Evolutionary conservation across 2,888 invertebrate species (phyloP), one percentile per base, ranked within the genome.

Genomic region (Drosophila glabriapex): DNA sequence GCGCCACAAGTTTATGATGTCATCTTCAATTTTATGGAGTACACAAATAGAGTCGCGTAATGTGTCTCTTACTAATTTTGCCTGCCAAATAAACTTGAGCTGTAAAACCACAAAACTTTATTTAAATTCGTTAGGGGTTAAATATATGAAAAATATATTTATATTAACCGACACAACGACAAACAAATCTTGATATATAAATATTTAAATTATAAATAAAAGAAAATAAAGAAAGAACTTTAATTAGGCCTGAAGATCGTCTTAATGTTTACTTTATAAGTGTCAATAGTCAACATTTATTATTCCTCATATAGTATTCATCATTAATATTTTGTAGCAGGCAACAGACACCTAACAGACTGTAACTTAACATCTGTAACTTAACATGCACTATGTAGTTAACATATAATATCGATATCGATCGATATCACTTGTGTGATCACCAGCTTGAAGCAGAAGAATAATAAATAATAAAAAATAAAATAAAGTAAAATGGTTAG

Each of bases 41-140:
- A 80, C 67, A 90, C 86, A 85, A 85, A 85, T 83, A 85, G 85
- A 90, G 74, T 86, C 78, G 66, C 78, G 62, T 70, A 85, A 85
- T 83, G 88, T 67, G 70, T 69, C 68, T 68, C 67, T 70, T 74
- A 81, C 89, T 80, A 85, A 85, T 88, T 90, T 76, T 25, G 41
- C 33, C 58, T 25, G 58, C 22, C 10, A 16, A 31, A 58, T 43
- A 43, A 58, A 29, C 58, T 58, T 5, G 1, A 25, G n/a, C 3
- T 25, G 28, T 29, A 41, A 70, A 70, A 41, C 58, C 9, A 25
- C 25, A 59, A 50, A 50, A 58, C 39, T 16, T 6, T 53, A 53
- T 61, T 14, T 35, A 53, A 56, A 62, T 58, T 56, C 19, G 29
- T 22, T 19, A 2, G 25, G 1, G 12, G 19, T 19, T 29, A 9